Conservation (phyloP, 2,797 vertebrate genomes). For the Choloepus didactylus region DNA sequence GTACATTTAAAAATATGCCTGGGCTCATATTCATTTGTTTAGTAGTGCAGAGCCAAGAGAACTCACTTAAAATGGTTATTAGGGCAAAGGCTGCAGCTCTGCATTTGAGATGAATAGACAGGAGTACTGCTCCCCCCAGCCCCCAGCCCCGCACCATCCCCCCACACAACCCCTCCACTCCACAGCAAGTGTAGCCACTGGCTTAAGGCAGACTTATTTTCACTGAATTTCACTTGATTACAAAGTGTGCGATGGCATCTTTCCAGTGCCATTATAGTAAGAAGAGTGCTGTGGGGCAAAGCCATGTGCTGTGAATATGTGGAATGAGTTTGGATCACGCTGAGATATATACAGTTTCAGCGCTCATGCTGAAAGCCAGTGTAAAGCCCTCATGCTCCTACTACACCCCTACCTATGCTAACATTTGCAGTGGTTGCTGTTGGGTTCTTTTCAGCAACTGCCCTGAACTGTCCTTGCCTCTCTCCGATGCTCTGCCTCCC, state of each 20-base stretch:
- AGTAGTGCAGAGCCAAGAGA: background rate
- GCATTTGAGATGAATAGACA: background rate
- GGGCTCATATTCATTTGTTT: background rate
- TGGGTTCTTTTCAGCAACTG: background rate
- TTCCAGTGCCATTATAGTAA: background rate
- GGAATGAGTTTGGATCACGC: background rate
- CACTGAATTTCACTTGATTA: background rate
- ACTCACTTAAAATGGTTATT: background rate
- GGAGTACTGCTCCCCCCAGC: background rate
- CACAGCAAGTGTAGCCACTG: background rate
- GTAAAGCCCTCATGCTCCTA: background rate
- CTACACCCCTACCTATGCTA: background rate
- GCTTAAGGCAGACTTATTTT: background rate
- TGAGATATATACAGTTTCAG: background rate
- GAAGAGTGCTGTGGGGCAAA: background rate
- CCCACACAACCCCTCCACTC: background rate
- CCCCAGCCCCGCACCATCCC: too few relatives aligned
- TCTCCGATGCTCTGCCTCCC: background rate
- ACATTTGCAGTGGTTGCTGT: background rate
- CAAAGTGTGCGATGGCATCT: background rate
- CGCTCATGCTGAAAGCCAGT: background rate
- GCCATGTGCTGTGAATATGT: background rate
- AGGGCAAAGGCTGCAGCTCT: background rate
- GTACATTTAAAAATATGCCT: background rate
- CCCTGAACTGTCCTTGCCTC: background rate